Evolutionary conservation across 2,888 invertebrate genomes (phyloP), one percentile per base, ranked within the genome.

Genomic region (Elmis aenea): DNA sequence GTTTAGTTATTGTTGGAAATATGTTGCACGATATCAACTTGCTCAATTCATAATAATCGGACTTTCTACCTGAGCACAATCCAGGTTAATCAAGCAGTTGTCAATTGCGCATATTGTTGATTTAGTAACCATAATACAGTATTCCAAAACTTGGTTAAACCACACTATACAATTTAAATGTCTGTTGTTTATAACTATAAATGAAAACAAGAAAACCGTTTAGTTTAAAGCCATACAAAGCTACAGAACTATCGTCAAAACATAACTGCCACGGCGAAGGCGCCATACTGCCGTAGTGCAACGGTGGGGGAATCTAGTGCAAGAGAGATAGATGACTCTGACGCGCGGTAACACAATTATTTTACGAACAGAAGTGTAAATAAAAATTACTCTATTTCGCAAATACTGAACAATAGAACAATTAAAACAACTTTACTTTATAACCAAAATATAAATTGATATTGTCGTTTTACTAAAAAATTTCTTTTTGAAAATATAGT

Each of bases 231-330:
- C 27, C 33, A 14, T 18, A 2, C 26, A 21, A 38, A 28, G 29
- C 35, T 26, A 25, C 26, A n/a, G 25, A 27, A 33, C 37, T 38
- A 38, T 36, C 33, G 32, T 42, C 46, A 48, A 45, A 52, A 50
- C 52, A 42, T 44, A 47, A 55, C 51, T 53, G 55, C 52, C 53
- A 57, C 55, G 54, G 49, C 43, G 50, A 44, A 42, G 51, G 55
- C 57, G 59, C 57, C 57, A 58, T 51, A 39, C 45, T 52, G 51
- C 44, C 45, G 42, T 49, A 45, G 38, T 41, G 42, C 42, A 45
- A 43, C 33, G 38, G 40, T 42, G 39, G 23, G 41, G 14, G 41
- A 34, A 37, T 22, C 33, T 26, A 42, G 39, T 29, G 45, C 29
- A 22, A 25, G 25, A 28, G 10, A 13, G 13, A 26, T 11, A 13